A percentile compares a stretch with the other conserved stretches of the same genome.
phyloP scores from a whole-genome alignment of 37 sponge, comb jelly and placozoan species.

The Theonella swinhoei region DNA sequence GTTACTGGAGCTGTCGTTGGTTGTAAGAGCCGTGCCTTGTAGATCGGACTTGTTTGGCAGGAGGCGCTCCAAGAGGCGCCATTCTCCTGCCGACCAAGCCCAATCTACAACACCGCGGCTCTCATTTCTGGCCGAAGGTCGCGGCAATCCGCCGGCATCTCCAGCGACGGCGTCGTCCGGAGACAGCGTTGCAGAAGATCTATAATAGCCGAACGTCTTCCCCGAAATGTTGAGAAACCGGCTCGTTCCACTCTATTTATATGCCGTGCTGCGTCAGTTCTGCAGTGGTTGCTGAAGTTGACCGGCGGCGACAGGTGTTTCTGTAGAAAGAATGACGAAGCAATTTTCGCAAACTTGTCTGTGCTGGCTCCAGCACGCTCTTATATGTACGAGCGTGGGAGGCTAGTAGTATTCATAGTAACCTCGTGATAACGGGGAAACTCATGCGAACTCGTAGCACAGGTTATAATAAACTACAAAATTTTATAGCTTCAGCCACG shows the following conservation, averaged over 20 bases:
- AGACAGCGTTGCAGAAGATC: background rate
- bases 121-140: background rate
- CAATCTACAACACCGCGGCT: constrained; percentile 73
- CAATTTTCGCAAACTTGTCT: background rate
- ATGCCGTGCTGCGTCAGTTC: too few relatives aligned
- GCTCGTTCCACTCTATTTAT: too few relatives aligned
- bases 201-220: too few relatives aligned
- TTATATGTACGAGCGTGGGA: background rate
- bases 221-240: too few relatives aligned
- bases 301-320: too few relatives aligned
- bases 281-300: too few relatives aligned
- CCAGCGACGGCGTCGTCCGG: background rate
- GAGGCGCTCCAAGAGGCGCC: constrained; percentile 32
- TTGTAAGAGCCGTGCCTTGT: constrained; percentile 31
- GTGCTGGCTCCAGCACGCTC: background rate
- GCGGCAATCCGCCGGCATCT: background rate
- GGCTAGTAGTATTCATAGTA: background rate
- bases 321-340: background rate
- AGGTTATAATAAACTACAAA: too few relatives aligned
- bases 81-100: constrained; percentile 89
- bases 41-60: constrained; percentile 95
- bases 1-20: background rate
- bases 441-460: too few relatives aligned
- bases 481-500: too few relatives aligned
- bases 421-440: background rate